Evolutionary conservation across 1,140 invertebrate genomes (phyloP).

Genomic region (Reticulitermes speratus): DNA sequence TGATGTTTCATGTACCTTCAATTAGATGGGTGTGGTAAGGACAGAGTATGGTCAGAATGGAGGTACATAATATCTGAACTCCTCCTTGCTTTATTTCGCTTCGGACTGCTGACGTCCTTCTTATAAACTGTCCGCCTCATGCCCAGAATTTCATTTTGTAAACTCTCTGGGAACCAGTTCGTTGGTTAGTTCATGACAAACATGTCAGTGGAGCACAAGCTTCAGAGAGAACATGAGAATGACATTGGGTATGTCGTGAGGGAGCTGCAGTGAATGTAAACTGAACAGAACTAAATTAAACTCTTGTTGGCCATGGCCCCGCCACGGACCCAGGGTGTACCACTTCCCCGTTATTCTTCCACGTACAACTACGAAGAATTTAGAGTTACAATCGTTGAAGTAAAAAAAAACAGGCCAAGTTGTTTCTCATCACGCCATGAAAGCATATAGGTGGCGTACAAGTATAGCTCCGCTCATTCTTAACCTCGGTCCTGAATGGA

Average conservation of each 20-base stretch:
- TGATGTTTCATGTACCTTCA: too few species aligned
- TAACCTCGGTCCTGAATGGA: too few species aligned
- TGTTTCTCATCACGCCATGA: too few species aligned
- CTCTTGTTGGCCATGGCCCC: slow-evolving; percentile 6
- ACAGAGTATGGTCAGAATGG: too few species aligned
- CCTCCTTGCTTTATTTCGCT: neutral
- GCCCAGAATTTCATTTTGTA: neutral
- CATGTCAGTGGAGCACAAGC: neutral
- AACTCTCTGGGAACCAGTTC: neutral
- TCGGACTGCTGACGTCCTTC: slow-evolving; percentile 1
- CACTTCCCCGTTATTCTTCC: too few species aligned
- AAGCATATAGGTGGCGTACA: too few species aligned
- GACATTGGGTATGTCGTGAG: neutral
- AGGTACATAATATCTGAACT: too few species aligned
- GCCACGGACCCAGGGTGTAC: neutral
- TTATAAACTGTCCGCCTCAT: neutral
- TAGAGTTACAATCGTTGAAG: too few species aligned
- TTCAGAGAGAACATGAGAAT: neutral
- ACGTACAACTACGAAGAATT: too few species aligned
- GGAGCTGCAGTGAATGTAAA: neutral
- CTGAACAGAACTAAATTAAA: slow-evolving; percentile 10
- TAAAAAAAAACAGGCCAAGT: too few species aligned
- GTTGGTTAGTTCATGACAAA: neutral
- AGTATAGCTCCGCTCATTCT: too few species aligned
- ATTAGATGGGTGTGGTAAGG: too few species aligned